Evolutionary conservation across 1,140 invertebrate genomes (phyloP).

Genomic region (Centruroides sculpturatus): DNA sequence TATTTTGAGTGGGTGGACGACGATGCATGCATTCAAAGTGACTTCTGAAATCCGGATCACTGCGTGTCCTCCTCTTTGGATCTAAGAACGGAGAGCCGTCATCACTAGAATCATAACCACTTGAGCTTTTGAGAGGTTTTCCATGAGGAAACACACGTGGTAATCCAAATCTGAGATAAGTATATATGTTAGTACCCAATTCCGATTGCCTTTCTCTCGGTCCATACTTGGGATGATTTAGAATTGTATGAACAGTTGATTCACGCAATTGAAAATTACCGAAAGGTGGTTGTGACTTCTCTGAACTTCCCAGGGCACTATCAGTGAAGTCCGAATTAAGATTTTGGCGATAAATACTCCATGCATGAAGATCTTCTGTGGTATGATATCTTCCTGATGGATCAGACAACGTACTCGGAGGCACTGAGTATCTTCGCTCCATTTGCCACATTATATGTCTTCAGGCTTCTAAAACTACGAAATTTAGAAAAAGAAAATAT

Average conservation of each 20-base stretch:
- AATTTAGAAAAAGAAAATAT: too few species aligned
- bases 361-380: conserved; percentile 82
- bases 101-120: conserved; percentile 69
- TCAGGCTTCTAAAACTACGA: too few species aligned
- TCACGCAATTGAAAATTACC: conserved; percentile 84
- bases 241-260: conserved; percentile 81
- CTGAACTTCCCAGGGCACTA: conserved; percentile 68
- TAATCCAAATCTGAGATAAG: conserved; percentile 81
- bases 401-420: conserved; percentile 27
- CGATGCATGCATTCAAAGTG: conserved; percentile 14
- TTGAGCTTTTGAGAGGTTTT: conserved; percentile 48
- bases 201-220: conserved; percentile 47
- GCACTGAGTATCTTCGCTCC: conserved; percentile 66
- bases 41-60: conserved; percentile 59
- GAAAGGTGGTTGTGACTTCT: conserved; percentile 15
- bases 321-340: conserved; percentile 89
- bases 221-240: conserved; percentile 53
- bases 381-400: conserved; percentile 21
- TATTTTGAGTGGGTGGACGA: conserved; percentile 11
- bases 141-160: conserved; percentile 75
- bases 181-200: conserved; percentile 71
- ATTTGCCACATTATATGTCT: too few species aligned
- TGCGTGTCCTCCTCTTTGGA: conserved; percentile 34
- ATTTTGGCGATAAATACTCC: conserved; percentile 93
- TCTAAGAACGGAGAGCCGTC: conserved; percentile 30